Base-by-base conservation (phyloP, 2,113 vertebrate species). In the Psilopsiagon aurifrons region DNA sequence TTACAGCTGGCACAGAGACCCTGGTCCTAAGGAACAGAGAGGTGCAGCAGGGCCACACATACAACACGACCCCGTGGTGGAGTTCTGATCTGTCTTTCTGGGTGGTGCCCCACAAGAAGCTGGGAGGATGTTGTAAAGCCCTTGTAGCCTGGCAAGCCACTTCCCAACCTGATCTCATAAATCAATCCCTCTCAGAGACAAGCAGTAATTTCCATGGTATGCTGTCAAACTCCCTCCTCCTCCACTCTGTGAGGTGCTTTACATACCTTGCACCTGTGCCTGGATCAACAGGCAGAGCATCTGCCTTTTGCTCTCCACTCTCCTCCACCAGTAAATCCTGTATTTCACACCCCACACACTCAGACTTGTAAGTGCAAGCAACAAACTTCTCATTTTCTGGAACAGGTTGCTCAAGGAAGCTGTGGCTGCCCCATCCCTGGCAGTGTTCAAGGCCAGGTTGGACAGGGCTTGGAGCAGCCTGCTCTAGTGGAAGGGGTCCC, bases 11-110 rank as follows among this genome's bases (percentile, higher is more conserved):
- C 76, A 86, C 18, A 43, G 68, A 86, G 35, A 91, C 37, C 46
- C 47, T 20, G 49, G 46, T 66, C 57, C 39, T n/a, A 13, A 62
- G 43, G n/a, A 85, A 35, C 16, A 33, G 54, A 76, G 55, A 88
- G 25, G 31, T 29, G 44, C 67, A 55, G 60, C 17, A 44, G 44
- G 44, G 54, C 44, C 74, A 62, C 28, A 41, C 35, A 37, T 20
- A 39, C 64, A 80, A 13, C 0, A 0, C n/a, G 62, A 66, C 28
- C 44, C 54, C 2, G 13, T 41, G 62, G 68, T 0, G 0, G 54
- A 62, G 79, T 91, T 93, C 73, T 0, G 0, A 41, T 66, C 59
- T 31, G 29, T 87, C 73, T 85, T 93, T 91, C 90, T 93, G 71
- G 79, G 75, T 63, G 59, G 92, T 88, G 70, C 37, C 33, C 60